Evolutionary conservation across 2,797 vertebrate genomes (phyloP).

Genomic region (Parauchenoglanis punctatus): DNA sequence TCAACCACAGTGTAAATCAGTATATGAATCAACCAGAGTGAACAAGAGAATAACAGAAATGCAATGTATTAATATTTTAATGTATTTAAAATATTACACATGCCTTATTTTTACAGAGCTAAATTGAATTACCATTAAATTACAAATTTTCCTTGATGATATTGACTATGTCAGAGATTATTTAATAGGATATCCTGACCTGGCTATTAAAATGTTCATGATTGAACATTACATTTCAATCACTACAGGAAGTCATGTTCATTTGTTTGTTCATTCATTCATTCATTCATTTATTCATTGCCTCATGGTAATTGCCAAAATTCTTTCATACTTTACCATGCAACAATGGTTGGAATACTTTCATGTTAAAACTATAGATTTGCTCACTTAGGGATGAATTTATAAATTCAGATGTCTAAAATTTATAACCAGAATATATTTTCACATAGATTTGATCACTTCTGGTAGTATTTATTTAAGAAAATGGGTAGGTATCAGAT

Average conservation of each 20-base stretch:
- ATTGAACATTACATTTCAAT: too few species aligned
- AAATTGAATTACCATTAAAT: not conserved
- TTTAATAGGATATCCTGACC: too few species aligned
- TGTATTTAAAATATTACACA: not conserved
- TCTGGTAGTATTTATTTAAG: not conserved
- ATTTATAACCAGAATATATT: not conserved
- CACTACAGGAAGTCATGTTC: too few species aligned
- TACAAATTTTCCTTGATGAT: not conserved
- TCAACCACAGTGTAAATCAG: not conserved
- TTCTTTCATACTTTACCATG: not conserved
- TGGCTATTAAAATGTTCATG: too few species aligned
- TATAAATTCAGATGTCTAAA: too few species aligned
- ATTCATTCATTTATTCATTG: too few species aligned
- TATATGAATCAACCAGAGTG: not conserved
- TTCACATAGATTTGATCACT: not conserved
- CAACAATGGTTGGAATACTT: not conserved
- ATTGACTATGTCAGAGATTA: not conserved
- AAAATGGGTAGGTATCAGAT: not conserved
- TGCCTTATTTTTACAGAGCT: too few species aligned
- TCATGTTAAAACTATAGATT: too few species aligned
- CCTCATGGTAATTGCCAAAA: too few species aligned
- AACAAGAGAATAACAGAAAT: not conserved
- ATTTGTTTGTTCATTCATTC: too few species aligned
- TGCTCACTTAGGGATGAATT: too few species aligned
- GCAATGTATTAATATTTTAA: not conserved